phyloP scores from a whole-genome alignment of 2,797 vertebrate species.

The Adelosebastes latens region DNA sequence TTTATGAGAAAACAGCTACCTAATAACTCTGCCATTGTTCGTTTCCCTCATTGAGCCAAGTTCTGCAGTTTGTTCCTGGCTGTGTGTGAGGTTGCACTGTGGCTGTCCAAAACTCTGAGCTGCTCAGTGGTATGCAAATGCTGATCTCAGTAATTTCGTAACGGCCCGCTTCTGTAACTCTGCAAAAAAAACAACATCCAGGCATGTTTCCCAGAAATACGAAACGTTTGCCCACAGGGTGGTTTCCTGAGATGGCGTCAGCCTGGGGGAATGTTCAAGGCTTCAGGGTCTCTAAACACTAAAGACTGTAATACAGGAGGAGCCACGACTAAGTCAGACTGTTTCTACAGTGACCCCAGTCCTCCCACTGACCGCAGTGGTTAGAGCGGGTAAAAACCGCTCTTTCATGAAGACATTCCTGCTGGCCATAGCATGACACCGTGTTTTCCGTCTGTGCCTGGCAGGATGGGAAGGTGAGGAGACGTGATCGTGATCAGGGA shows the following conservation, averaged over 20 bases:
- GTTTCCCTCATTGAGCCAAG: slow-evolving; percentile 18
- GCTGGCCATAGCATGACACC: slow-evolving; percentile 53
- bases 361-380: slow-evolving; percentile 58
- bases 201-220: slow-evolving; percentile 61
- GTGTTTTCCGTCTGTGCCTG: slow-evolving; percentile 57
- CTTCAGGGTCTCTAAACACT: slow-evolving; percentile 28
- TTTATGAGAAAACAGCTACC: slow-evolving; percentile 35
- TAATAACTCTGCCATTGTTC: slow-evolving; percentile 50
- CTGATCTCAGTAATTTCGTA: slow-evolving; percentile 58
- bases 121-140: slow-evolving; percentile 32
- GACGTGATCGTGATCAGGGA: slow-evolving; percentile 35
- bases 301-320: slow-evolving; percentile 31
- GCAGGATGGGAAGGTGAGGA: slow-evolving; percentile 30
- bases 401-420: slow-evolving; percentile 66
- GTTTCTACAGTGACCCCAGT: slow-evolving; percentile 54
- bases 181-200: slow-evolving; percentile 17
- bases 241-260: slow-evolving; percentile 77
- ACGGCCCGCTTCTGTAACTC: slow-evolving; percentile 27
- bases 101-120: slow-evolving; percentile 31
- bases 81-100: slow-evolving; percentile 18
- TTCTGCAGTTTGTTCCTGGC: slow-evolving; percentile 37
- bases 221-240: slow-evolving; percentile 58
- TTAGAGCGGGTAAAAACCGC: slow-evolving; percentile 34
- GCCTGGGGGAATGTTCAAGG: slow-evolving; percentile 72
- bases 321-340: slow-evolving; percentile 45